Percentiles rank a stretch among this genome's conserved stretches.
Conservation (phyloP, 2,888 invertebrate genomes). For the Pollenia labialis region DNA sequence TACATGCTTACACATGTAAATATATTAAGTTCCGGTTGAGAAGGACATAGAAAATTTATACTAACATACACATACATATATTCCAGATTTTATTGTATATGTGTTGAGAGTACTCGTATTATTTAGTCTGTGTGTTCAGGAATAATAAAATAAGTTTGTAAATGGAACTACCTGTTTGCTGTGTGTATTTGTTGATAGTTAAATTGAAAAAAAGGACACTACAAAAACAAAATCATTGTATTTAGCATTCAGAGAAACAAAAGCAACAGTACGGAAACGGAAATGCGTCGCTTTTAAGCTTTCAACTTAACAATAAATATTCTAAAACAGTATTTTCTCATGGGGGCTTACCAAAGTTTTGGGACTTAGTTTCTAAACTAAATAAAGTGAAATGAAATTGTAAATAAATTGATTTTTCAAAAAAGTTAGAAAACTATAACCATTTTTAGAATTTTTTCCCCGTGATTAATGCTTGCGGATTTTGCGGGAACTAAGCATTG, state of each 20-base stretch:
- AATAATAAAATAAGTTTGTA: constrained; percentile 11
- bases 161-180: constrained; percentile 24
- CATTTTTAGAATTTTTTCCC: too few relatives aligned
- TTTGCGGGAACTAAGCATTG: too few relatives aligned
- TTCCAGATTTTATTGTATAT: background rate
- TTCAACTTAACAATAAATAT: constrained; percentile 24
- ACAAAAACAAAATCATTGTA: constrained; percentile 15
- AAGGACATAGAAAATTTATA: constrained; percentile 44
- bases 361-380: too few relatives aligned
- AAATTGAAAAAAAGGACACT: constrained; percentile 13
- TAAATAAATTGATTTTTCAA: too few relatives aligned
- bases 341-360: too few relatives aligned
- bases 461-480: too few relatives aligned
- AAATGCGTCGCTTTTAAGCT: constrained; percentile 49
- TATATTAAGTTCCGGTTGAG: constrained; percentile 46
- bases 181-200: constrained; percentile 10
- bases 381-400: too few relatives aligned
- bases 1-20: constrained; percentile 55
- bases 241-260: constrained; percentile 56
- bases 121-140: background rate
- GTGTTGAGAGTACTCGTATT: background rate
- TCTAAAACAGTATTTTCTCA: background rate
- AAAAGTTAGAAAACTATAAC: too few relatives aligned
- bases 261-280: constrained; percentile 53
- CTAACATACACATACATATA: background rate